These are phyloP conservation scores for Popillia japonica DNA, from an alignment of 1,140 invertebrate species.

Conservation along the genomic window DNA sequence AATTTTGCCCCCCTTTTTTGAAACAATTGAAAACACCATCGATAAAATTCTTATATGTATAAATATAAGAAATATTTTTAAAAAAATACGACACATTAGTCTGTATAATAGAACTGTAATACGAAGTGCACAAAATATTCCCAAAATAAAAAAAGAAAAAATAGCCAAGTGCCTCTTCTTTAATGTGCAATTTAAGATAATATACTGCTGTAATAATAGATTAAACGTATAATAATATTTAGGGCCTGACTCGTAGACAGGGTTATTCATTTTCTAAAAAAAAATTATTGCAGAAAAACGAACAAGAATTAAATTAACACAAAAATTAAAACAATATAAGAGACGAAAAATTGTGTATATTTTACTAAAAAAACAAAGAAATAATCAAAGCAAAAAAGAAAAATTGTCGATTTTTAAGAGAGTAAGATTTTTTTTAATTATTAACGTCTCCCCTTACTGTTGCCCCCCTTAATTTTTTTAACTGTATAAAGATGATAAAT, in stretches of 20 bases:
- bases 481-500: constrained; percentile 10
- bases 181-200: constrained; percentile 55
- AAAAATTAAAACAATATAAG: neutral
- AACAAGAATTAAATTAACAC: constrained; percentile 41
- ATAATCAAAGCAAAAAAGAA: neutral
- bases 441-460: no score
- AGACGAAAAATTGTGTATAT: constrained; percentile 1
- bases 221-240: constrained; percentile 43
- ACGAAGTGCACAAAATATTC: constrained; percentile 6
- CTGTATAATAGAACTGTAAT: neutral
- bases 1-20: no score
- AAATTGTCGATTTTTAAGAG: no score
- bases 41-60: neutral
- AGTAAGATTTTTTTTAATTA: no score
- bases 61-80: neutral
- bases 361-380: neutral
- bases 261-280: constrained; percentile 46
- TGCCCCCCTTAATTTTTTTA: no score
- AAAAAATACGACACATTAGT: neutral
- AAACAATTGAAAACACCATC: neutral
- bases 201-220: neutral
- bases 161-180: constrained; percentile 56
- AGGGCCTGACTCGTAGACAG: constrained; percentile 59
- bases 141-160: neutral
- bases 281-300: constrained; percentile 40